Percentiles rank a stretch among this genome's conserved stretches.
Evolutionary conservation across 2,797 vertebrate genomes (phyloP).

Genomic region (Tragelaphus eurycerus): DNA sequence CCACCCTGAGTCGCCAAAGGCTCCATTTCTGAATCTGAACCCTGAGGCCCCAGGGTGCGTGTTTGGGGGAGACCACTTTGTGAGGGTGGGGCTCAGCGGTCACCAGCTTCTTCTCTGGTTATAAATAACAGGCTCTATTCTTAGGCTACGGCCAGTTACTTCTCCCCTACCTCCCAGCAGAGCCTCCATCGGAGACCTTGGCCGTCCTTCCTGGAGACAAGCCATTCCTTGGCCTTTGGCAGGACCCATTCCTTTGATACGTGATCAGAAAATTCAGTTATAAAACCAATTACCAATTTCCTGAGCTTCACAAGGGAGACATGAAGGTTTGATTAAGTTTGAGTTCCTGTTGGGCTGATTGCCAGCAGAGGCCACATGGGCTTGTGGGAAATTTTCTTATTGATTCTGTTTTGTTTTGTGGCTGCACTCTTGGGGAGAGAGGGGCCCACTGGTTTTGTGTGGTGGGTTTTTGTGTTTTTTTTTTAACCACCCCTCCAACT

Average conservation of each 20-base stretch:
- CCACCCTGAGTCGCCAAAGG: accelerated
- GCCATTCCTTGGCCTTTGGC: slow-evolving; percentile 71
- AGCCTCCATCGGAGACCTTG: slow-evolving; percentile 68
- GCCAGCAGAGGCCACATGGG: slow-evolving; percentile 66
- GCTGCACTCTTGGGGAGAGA: not conserved
- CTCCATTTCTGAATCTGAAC: slow-evolving; percentile 19
- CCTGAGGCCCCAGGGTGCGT: not conserved
- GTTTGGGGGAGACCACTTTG: slow-evolving; percentile 51
- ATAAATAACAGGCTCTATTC: slow-evolving; percentile 81
- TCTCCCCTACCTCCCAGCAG: slow-evolving; percentile 65
- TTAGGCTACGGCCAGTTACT: slow-evolving; percentile 68
- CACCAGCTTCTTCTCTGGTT: slow-evolving; percentile 54
- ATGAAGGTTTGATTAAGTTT: slow-evolving; percentile 82
- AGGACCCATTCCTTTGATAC: slow-evolving; percentile 75
- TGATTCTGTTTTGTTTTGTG: slow-evolving; percentile 40
- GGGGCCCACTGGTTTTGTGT: slow-evolving; percentile 26
- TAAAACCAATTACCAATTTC: slow-evolving; percentile 80
- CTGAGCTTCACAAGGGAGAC: slow-evolving; percentile 77
- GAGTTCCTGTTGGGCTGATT: slow-evolving; percentile 76
- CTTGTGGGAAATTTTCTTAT: slow-evolving; percentile 63
- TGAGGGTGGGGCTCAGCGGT: slow-evolving; percentile 58
- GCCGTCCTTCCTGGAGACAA: slow-evolving; percentile 72
- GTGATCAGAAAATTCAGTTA: slow-evolving; percentile 81
- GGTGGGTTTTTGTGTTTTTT: not conserved
- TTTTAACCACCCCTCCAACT: not conserved